Evolutionary conservation across 2,888 invertebrate genomes (phyloP).

Genomic region (Drosophila algonquin): DNA sequence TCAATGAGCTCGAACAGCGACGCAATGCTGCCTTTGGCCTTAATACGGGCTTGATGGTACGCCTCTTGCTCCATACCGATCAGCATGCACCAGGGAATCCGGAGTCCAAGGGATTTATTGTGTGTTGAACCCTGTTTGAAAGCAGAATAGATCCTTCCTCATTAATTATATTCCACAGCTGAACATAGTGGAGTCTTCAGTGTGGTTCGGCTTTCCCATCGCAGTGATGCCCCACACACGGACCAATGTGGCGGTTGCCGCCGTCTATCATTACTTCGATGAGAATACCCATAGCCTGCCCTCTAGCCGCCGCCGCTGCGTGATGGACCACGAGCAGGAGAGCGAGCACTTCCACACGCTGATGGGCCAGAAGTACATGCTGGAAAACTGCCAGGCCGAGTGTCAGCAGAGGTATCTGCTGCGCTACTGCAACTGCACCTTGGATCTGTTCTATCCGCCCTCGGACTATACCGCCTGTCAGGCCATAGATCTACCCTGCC

Average conservation of each 20-base stretch:
- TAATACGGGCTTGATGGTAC: conserved; percentile 61
- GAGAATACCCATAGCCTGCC: conserved; percentile 57
- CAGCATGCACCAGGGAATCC: conserved; percentile 62
- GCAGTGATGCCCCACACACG: conserved; percentile 57
- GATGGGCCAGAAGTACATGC: conserved; percentile 73
- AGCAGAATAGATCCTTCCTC: background rate
- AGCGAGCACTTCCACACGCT: conserved; percentile 63
- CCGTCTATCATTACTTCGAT: conserved; percentile 67
- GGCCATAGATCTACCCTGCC: conserved; percentile 74
- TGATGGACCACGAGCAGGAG: conserved; percentile 70
- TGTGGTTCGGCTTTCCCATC: conserved; percentile 67
- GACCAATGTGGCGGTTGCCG: conserved; percentile 62
- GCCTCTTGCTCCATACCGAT: conserved; percentile 57
- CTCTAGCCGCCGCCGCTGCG: conserved; percentile 65
- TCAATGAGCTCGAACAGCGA: conserved; percentile 79
- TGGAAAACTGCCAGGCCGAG: conserved; percentile 76
- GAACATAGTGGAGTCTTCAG: conserved; percentile 64
- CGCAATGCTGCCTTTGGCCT: conserved; percentile 53
- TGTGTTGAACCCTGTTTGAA: conserved; percentile 10
- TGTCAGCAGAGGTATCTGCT: conserved; percentile 77
- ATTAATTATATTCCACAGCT: conserved; percentile 32
- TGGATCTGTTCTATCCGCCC: conserved; percentile 79
- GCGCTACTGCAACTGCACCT: conserved; percentile 77
- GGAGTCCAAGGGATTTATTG: conserved; percentile 62
- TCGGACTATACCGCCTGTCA: conserved; percentile 67